These are phyloP conservation scores for Cinclus cinclus DNA, from an alignment of 2,113 vertebrate genomes.

Conservation along the genomic window DNA sequence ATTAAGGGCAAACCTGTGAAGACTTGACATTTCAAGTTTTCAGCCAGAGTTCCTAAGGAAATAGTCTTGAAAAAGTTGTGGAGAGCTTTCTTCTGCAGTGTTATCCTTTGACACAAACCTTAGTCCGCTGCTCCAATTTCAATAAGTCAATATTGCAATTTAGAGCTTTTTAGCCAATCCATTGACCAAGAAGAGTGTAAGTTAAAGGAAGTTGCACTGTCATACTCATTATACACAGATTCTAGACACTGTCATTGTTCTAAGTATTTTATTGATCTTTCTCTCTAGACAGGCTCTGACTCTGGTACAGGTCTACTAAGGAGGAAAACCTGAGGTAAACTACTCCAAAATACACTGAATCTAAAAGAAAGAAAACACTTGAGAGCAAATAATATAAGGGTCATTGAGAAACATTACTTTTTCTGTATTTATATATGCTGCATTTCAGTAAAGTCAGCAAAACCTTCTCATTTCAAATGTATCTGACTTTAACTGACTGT, in stretches of 20 bases:
- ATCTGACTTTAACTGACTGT: background rate
- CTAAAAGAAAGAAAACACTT: background rate
- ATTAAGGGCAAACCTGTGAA: conserved; percentile 44
- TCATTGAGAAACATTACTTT: background rate
- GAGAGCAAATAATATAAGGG: background rate
- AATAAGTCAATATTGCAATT: background rate
- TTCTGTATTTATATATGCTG: background rate
- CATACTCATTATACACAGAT: background rate
- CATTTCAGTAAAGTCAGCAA: background rate
- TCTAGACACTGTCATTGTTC: background rate
- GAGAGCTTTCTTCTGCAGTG: background rate
- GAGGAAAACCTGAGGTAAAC: background rate
- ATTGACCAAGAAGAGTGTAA: background rate
- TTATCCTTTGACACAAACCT: conserved; percentile 5
- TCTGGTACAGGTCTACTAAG: background rate
- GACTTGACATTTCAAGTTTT: conserved; percentile 31
- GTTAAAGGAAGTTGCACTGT: background rate
- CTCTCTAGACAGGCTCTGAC: background rate
- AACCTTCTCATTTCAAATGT: background rate
- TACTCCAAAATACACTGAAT: background rate
- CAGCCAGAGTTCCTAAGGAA: conserved; percentile 6
- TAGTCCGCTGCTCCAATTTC: background rate
- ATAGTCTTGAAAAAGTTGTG: background rate
- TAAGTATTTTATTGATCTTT: background rate
- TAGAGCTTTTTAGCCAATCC: background rate